Conservation (phyloP, 2,113 vertebrate species). For the Cardinalis cardinalis region DNA sequence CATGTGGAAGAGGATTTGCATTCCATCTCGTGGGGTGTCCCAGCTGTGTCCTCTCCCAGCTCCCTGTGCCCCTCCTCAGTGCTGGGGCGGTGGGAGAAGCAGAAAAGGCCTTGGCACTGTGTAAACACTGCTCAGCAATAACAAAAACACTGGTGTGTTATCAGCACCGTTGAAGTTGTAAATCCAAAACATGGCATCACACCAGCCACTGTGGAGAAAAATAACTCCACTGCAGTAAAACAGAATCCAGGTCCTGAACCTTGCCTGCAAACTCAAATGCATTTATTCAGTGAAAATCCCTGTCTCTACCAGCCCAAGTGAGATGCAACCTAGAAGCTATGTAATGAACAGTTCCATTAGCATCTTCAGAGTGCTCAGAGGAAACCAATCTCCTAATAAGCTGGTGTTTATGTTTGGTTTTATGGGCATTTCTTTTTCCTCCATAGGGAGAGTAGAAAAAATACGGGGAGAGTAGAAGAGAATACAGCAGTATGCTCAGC, state of each 20-base stretch:
- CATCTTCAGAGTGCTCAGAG: neutral
- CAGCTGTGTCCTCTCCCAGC: neutral
- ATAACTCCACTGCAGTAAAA: neutral
- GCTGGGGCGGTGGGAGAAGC: neutral
- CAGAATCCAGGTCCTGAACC: neutral
- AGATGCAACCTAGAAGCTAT: neutral
- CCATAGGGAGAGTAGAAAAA: neutral
- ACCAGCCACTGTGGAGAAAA: neutral
- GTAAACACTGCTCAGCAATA: neutral
- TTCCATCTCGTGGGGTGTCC: neutral
- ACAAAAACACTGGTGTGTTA: neutral
- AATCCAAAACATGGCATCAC: neutral
- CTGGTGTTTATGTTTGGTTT: neutral
- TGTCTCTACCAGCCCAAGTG: neutral
- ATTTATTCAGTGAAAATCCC: neutral
- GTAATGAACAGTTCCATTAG: neutral
- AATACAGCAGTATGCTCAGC: neutral
- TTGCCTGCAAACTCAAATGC: neutral
- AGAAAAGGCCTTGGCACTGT: neutral
- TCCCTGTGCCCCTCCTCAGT: neutral
- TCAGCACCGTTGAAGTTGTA: neutral
- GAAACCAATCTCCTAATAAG: neutral
- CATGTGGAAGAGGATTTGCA: neutral
- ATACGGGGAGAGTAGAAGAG: neutral
- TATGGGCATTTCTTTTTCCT: neutral